These are phyloP conservation scores for Cosmopolites sordidus DNA, from an alignment of 2,888 invertebrate species.

Conservation along the genomic window DNA sequence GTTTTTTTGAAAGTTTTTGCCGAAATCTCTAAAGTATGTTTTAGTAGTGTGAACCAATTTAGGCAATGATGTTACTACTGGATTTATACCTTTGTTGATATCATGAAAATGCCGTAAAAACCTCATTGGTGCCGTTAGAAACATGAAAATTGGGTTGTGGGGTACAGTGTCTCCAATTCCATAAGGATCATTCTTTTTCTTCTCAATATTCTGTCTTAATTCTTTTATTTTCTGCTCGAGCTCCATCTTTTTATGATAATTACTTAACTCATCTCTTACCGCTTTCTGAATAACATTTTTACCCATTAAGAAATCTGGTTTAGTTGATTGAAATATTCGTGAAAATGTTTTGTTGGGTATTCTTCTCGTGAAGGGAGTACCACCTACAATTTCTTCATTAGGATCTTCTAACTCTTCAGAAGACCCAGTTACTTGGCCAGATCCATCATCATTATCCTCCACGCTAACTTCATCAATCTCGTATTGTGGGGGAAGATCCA, in stretches of 20 bases:
- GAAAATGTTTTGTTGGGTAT: not conserved
- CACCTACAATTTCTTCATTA: slow-evolving; percentile 12
- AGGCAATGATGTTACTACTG: slow-evolving; percentile 40
- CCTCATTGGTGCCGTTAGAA: slow-evolving; percentile 41
- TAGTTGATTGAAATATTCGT: slow-evolving; percentile 14
- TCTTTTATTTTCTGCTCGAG: slow-evolving; percentile 22
- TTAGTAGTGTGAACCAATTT: slow-evolving; percentile 39
- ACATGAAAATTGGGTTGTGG: slow-evolving; percentile 38
- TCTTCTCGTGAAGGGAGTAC: not conserved
- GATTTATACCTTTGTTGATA: slow-evolving; percentile 35
- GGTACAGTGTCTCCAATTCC: slow-evolving; percentile 27
- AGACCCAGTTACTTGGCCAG: slow-evolving; percentile 2
- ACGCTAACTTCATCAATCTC: slow-evolving; percentile 22
- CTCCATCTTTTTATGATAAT: slow-evolving; percentile 20
- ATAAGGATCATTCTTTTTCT: slow-evolving; percentile 9
- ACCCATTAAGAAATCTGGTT: slow-evolving; percentile 25
- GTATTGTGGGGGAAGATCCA: slow-evolving; percentile 32
- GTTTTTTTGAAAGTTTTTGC: slow-evolving; percentile 39
- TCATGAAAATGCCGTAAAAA: slow-evolving; percentile 39
- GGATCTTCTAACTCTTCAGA: slow-evolving; percentile 8
- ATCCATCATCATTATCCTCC: slow-evolving; percentile 18
- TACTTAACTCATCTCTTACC: slow-evolving; percentile 30
- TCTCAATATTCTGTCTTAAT: slow-evolving; percentile 14
- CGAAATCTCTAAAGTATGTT: slow-evolving; percentile 40
- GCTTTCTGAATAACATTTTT: slow-evolving; percentile 26